phyloP scores from a whole-genome alignment of 2,113 vertebrate species.

The Ictalurus punctatus region DNA sequence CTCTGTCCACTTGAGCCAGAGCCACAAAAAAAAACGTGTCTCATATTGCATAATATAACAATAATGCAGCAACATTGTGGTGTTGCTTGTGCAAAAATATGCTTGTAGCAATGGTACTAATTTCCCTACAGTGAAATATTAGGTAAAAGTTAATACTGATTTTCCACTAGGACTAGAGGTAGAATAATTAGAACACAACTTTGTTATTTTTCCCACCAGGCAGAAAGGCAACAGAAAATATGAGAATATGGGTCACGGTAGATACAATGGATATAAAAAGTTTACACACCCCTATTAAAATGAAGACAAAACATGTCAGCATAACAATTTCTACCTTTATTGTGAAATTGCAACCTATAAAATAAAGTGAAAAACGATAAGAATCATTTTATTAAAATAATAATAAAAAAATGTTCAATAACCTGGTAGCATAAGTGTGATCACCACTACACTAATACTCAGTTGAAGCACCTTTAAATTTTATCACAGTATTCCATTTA shows the following conservation, averaged over 20 bases:
- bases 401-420: too few species aligned
- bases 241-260: constrained; percentile 44
- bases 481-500: too few species aligned
- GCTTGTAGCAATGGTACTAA: constrained; percentile 12
- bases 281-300: too few species aligned
- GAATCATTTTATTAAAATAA: too few species aligned
- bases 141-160: constrained; percentile 27
- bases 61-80: neutral
- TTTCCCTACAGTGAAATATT: constrained; percentile 17
- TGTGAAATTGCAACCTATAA: too few species aligned
- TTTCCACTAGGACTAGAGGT: constrained; percentile 16
- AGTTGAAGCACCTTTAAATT: too few species aligned
- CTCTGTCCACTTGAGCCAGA: neutral
- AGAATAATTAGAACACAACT: constrained; percentile 50
- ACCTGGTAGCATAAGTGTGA: too few species aligned
- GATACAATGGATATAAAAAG: neutral
- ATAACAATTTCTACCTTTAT: too few species aligned
- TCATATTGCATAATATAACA: constrained; percentile 2
- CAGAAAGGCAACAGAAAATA: constrained; percentile 37
- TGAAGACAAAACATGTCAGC: too few species aligned
- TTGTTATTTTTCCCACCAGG: constrained; percentile 30
- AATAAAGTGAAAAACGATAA: too few species aligned
- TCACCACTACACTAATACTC: too few species aligned
- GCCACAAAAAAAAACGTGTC: neutral
- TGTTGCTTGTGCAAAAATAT: neutral